Conservation (phyloP, 2,888 invertebrate genomes). For the Melolontha melolontha region DNA sequence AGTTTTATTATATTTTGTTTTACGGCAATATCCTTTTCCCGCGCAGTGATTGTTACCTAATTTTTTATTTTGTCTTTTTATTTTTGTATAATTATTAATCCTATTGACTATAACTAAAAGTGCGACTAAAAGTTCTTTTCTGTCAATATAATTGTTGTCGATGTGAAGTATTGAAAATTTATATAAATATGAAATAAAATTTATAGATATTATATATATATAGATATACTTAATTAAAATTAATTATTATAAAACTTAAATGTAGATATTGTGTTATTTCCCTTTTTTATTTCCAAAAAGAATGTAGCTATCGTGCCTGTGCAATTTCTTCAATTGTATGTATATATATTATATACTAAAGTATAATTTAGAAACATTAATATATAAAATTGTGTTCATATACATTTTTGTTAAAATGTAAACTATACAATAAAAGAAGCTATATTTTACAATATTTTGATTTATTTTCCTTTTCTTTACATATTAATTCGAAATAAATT, state of each 20-base stretch:
- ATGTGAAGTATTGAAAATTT: conserved; percentile 26
- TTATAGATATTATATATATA: conserved; percentile 23
- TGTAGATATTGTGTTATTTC: conserved; percentile 44
- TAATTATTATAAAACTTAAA: conserved; percentile 37
- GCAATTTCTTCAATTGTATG: conserved; percentile 49
- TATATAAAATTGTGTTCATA: conserved; percentile 49
- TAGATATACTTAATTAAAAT: conserved; percentile 32
- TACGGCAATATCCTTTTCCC: conserved; percentile 36
- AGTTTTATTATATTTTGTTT: conserved; percentile 30
- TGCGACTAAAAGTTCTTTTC: conserved; percentile 36
- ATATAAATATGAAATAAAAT: conserved; percentile 5
- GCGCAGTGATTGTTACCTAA: conserved; percentile 43
- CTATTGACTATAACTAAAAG: conserved; percentile 40
- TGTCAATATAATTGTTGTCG: conserved; percentile 32
- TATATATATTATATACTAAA: conserved; percentile 48
- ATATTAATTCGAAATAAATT: no score
- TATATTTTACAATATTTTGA: conserved; percentile 37
- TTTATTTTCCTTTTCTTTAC: neutral
- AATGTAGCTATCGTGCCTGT: conserved; percentile 44
- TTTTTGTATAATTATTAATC: conserved; percentile 23
- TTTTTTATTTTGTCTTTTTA: conserved; percentile 12
- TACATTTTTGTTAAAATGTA: conserved; percentile 42
- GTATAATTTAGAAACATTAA: conserved; percentile 45
- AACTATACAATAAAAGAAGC: conserved; percentile 44
- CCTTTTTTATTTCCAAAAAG: conserved; percentile 30